phyloP scores from a whole-genome alignment of 2,113 vertebrate species.

The Leptosomus discolor region DNA sequence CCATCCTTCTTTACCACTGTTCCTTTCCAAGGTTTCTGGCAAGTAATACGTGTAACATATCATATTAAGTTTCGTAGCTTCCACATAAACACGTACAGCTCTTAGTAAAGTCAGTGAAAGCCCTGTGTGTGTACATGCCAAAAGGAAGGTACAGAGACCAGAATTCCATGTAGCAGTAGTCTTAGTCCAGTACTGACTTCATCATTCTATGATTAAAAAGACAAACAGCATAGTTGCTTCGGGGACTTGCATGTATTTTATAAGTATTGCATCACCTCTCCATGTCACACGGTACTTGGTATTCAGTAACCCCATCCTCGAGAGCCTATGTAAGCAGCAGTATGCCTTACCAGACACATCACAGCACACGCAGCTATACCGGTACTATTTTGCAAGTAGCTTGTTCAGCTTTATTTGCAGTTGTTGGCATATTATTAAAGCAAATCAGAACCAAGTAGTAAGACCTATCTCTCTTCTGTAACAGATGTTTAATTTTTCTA shows the following conservation, averaged over 20 bases:
- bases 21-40: neutral
- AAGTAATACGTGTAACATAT: neutral
- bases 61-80: neutral
- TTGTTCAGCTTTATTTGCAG: neutral
- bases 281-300: neutral
- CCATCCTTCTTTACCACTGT: neutral
- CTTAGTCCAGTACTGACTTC: neutral
- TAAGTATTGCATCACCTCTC: neutral
- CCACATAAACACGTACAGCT: neutral
- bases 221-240: neutral
- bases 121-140: neutral
- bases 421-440: neutral
- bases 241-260: neutral
- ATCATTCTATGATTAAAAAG: neutral
- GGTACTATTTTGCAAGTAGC: neutral
- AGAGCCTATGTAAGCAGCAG: neutral
- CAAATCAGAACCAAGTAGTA: neutral
- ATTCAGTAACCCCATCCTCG: neutral
- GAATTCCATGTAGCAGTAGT: neutral
- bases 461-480: neutral
- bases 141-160: neutral
- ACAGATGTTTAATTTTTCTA: neutral
- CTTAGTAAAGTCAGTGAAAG: neutral
- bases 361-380: neutral
- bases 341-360: neutral